phyloP scores from a whole-genome alignment of 2,113 vertebrate species.

The Onychostoma macrolepis region DNA sequence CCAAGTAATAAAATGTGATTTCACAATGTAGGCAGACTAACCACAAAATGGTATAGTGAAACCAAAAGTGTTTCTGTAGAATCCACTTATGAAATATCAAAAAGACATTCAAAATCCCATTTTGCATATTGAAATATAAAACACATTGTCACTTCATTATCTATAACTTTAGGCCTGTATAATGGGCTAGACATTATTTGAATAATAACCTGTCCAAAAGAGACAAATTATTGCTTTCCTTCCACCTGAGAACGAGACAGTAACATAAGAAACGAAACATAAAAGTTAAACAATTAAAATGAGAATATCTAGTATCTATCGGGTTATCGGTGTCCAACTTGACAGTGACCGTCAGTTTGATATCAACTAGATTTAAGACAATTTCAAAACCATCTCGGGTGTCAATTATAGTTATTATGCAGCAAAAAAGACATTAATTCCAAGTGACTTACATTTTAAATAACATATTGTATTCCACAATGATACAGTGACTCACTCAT shows the following conservation, averaged over 20 bases:
- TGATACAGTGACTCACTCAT: not conserved
- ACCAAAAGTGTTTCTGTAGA: not conserved
- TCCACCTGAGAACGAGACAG: not conserved
- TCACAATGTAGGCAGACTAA: not conserved
- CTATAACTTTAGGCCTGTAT: not conserved
- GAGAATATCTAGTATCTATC: too few species aligned
- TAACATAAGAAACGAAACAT: too few species aligned
- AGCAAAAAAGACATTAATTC: not conserved
- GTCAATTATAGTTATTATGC: not conserved
- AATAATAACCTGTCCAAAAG: not conserved
- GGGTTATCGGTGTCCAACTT: not conserved
- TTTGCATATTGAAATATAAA: not conserved
- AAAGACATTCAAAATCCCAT: not conserved
- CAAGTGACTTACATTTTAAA: not conserved
- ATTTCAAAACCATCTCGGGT: not conserved
- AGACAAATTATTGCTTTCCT: not conserved
- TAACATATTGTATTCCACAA: not conserved
- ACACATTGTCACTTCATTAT: not conserved
- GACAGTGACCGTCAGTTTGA: not conserved
- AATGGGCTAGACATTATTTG: not conserved
- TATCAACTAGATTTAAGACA: not conserved
- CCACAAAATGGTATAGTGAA: not conserved
- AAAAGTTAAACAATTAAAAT: too few species aligned
- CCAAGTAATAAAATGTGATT: not conserved
- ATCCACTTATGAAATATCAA: not conserved